Evolutionary conservation across 1,140 invertebrate genomes (phyloP).

Genomic region (Cyphomyrmex costatus): DNA sequence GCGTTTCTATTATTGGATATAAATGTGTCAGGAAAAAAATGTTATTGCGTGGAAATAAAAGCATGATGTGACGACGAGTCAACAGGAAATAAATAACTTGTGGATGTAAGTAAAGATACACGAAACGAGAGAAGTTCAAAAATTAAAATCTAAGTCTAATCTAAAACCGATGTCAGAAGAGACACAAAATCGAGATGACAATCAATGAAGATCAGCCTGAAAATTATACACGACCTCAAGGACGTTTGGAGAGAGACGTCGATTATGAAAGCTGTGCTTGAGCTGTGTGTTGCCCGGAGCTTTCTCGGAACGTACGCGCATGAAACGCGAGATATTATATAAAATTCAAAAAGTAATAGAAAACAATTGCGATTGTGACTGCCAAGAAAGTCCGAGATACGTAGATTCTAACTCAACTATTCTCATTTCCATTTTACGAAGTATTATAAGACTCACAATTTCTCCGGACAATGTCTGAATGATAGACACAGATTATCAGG

Average conservation of each 20-base stretch:
- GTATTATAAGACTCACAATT: slow-evolving; percentile 15
- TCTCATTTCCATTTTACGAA: slow-evolving; percentile 17
- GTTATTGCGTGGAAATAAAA: neutral
- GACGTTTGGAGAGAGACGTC: neutral
- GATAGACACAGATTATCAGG: slow-evolving; percentile 4
- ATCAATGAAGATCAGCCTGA: neutral
- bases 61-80: neutral
- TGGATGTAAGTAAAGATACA: neutral
- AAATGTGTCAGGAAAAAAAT: slow-evolving; percentile 16
- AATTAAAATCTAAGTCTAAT: neutral
- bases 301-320: neutral
- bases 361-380: slow-evolving; percentile 20
- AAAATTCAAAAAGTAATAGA: neutral
- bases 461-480: neutral
- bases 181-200: neutral
- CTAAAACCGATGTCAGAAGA: neutral
- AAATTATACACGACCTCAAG: neutral
- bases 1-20: slow-evolving; percentile 6
- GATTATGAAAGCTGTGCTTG: neutral
- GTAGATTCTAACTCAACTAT: neutral
- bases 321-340: neutral
- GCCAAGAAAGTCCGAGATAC: slow-evolving; percentile 41
- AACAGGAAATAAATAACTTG: neutral
- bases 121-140: neutral
- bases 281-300: neutral